Base-by-base conservation (phyloP, 2,888 invertebrate species). In the Latrodectus elegans region DNA sequence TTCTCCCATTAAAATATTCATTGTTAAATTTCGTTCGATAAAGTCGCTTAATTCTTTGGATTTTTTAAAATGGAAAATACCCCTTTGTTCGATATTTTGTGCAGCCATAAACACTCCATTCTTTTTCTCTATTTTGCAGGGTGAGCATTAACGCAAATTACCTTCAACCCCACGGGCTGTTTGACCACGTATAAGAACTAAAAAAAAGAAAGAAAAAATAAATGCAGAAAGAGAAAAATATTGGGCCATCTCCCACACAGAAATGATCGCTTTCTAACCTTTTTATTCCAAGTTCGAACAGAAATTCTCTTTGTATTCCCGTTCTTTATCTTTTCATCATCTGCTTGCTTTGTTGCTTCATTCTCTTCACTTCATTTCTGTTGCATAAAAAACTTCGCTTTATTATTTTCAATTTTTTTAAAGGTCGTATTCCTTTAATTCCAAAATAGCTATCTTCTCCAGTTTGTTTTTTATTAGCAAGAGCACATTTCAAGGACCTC, bases 131-230 rank as follows among this genome's bases (percentile, higher is more conserved):
- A 72, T 51, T 71, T 67, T 38, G 72, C 76, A 53, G 53, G 10
- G 22, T 64, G 68, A 52, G 81, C 77, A 86, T 81, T 81, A 86
- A 71, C 65, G 81, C 71, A 86, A 86, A 86, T 81, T 81, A 86
- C 81, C 79, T 68, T 67, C 73, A 65, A 11, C 22, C 65, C 52
- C n/a, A 53, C 15, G 64, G n/a, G 60, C 60, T 12, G 6, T 60
- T 60, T 60, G 60, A 60, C 60, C 60, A 60, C 60, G 38, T 38
- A 38, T 38, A 6, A 38, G 38, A 38, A 65, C 12, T 9, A 65
- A 65, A 65, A 65, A 9, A 11, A 14, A 65, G 15, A 38, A 17
- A 38, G 8, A 38, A 38, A 11, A 22, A 70, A 70, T 1, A 38
- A 38, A 70, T 70, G 14, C 70, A 84, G 65, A 64, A 51, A 52